Base-by-base conservation (phyloP, 2,113 vertebrate genomes). In the Grammomys dolichurus region DNA sequence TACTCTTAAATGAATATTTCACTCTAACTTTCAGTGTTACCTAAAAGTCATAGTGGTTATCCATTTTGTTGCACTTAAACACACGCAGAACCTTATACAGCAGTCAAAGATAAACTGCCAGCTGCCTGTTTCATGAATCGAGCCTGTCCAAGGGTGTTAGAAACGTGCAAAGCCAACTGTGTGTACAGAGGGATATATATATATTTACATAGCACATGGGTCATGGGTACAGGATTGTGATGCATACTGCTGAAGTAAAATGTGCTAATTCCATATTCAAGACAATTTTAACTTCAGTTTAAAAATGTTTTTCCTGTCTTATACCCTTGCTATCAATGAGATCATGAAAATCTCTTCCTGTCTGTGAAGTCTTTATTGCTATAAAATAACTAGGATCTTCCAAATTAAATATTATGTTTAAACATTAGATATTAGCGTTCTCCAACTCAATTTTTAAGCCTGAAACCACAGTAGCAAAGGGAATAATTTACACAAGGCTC, bases 321-420 rank as follows among this genome's bases (percentile, higher is more conserved):
- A 31, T 95, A 95, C 95, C n/a, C 96, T 91, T 72, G 26, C 0
- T 97, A 97, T 97, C 96, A 97, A 58, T 72, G 96, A 98, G 93
- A 96, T 98, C 90, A 19, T 89, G 97, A 98, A 97, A 97, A 98
- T 94, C 77, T 78, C 70, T 92, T 94, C 91, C 96, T 94, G 69
- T 95, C 96, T 96, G 80, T 96, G 63, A 60, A 97, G 90, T 54
- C 87, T 97, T 93, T 84, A 19, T 70, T 90, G 40, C 84, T 95
- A 48, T 88, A 81, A 72, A 96, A 87, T 81, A 97, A 95, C 31
- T 91, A 88, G 96, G 87, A 96, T 98, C 84, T 97, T 97, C 89
- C 96, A 98, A 98, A 95, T 98, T 95, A 98, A 98, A 98, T 98
- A 98, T 98, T 98, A 97, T 95, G 91, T 95, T 98, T 98, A 97